These are phyloP conservation scores for Lepeophtheirus nordmannii DNA, from an alignment of 2,888 invertebrate species.

Conservation along the genomic window DNA sequence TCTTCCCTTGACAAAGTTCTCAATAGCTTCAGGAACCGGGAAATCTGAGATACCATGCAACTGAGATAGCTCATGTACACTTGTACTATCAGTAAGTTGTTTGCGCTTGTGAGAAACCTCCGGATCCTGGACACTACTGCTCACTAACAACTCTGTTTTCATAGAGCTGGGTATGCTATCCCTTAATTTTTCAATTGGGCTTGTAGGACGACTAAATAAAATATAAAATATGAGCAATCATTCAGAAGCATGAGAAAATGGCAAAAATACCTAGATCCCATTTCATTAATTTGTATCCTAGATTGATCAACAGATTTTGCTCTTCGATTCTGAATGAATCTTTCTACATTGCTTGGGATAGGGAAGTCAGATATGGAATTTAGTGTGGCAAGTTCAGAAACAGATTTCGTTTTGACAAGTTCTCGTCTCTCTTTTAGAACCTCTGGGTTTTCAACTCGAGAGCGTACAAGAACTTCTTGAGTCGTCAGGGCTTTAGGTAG, in stretches of 20 bases:
- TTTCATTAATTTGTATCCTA: background rate
- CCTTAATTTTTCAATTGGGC: background rate
- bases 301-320: background rate
- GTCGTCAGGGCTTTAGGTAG: slow-evolving; percentile 6
- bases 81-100: slow-evolving; percentile 14
- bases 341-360: background rate
- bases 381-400: slow-evolving; percentile 8
- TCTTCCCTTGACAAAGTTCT: slow-evolving; percentile 9
- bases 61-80: slow-evolving; percentile 20
- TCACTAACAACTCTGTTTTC: slow-evolving; percentile 21
- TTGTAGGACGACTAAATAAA: background rate
- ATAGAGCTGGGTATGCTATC: slow-evolving; percentile 12
- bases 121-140: slow-evolving; percentile 10
- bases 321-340: slow-evolving; percentile 1
- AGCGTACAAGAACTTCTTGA: background rate
- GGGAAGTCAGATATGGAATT: slow-evolving; percentile 16
- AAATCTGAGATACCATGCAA: slow-evolving; percentile 8
- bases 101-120: background rate
- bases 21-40: slow-evolving; percentile 7
- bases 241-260: no score
- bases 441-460: slow-evolving; percentile 2
- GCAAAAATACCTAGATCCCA: background rate
- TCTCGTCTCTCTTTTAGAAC: slow-evolving; percentile 7
- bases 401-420: background rate
- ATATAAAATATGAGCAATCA: no score